Percentiles rank a stretch among this genome's conserved stretches.
Evolutionary conservation across 1,140 invertebrate genomes (phyloP).

Genomic region (Musca vetustissima): DNA sequence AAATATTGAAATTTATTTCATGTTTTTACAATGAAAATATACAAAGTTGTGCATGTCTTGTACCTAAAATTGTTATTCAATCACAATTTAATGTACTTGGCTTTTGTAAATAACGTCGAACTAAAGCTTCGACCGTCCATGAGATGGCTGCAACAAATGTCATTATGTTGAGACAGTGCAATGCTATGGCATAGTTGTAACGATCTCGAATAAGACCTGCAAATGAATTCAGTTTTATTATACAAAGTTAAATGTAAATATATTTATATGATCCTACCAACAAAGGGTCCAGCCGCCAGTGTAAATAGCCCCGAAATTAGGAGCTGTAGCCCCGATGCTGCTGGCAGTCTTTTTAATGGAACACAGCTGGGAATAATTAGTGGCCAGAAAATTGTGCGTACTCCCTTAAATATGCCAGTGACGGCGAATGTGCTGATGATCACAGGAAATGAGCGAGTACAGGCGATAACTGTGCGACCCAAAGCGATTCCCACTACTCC

Average conservation of each 20-base stretch:
- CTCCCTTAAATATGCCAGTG: conserved; percentile 65
- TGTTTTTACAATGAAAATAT: no score
- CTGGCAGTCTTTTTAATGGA: conserved; percentile 63
- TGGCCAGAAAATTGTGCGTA: conserved; percentile 68
- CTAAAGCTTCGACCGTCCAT: conserved; percentile 57
- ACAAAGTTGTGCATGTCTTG: no score
- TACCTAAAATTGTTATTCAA: no score
- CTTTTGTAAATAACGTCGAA: conserved; percentile 34
- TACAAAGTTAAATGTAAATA: neutral
- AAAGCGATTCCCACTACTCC: conserved; percentile 66
- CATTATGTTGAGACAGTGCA: conserved; percentile 66
- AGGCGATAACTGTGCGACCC: conserved; percentile 62
- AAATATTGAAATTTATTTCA: no score
- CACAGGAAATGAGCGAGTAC: conserved; percentile 55
- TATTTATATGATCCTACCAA: conserved; percentile 53
- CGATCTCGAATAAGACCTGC: conserved; percentile 64
- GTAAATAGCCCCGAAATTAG: conserved; percentile 63
- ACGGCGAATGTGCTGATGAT: conserved; percentile 60
- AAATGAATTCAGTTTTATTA: conserved; percentile 29
- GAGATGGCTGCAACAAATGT: conserved; percentile 63
- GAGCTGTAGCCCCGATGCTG: conserved; percentile 65
- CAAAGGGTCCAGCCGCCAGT: conserved; percentile 60
- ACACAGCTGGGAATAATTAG: conserved; percentile 67
- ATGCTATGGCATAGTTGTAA: conserved; percentile 60
- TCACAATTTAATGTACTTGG: conserved; percentile 13